These are phyloP conservation scores for Aegithalos caudatus DNA, from an alignment of 2,113 vertebrate species.

Conservation along the genomic window DNA sequence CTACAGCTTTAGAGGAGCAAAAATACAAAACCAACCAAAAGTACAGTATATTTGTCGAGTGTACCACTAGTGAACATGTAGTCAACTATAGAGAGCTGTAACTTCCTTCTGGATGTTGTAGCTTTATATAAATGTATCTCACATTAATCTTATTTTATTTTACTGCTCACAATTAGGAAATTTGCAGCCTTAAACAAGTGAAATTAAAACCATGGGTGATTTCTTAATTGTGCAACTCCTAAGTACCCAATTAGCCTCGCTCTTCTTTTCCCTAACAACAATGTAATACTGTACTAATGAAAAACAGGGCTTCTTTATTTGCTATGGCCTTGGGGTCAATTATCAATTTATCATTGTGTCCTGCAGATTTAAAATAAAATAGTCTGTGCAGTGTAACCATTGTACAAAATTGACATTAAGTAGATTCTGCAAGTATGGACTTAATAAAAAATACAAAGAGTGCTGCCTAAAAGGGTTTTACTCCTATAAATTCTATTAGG, in stretches of 20 bases:
- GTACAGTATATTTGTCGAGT: neutral
- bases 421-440: slow-evolving; percentile 81
- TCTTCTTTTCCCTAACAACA: slow-evolving; percentile 63
- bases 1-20: neutral
- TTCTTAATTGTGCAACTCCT: slow-evolving; percentile 68
- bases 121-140: slow-evolving; percentile 14
- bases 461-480: slow-evolving; percentile 76
- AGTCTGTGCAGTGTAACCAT: slow-evolving; percentile 73
- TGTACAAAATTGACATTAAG: slow-evolving; percentile 81
- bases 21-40: neutral
- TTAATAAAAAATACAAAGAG: slow-evolving; percentile 83
- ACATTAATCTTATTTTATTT: slow-evolving; percentile 54
- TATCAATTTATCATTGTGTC: slow-evolving; percentile 88
- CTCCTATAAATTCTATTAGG: slow-evolving; percentile 81
- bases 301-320: slow-evolving; percentile 83
- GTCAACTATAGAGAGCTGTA: neutral
- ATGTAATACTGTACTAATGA: slow-evolving; percentile 80
- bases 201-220: slow-evolving; percentile 57
- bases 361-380: slow-evolving; percentile 79
- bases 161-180: slow-evolving; percentile 47
- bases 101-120: neutral
- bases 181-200: slow-evolving; percentile 33
- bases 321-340: slow-evolving; percentile 83
- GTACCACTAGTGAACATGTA: neutral
- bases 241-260: slow-evolving; percentile 54